A percentile compares a stretch with the other conserved stretches of the same genome.
Conservation (phyloP, 2,113 vertebrate genomes). For the Rhinichthys klamathensis region DNA sequence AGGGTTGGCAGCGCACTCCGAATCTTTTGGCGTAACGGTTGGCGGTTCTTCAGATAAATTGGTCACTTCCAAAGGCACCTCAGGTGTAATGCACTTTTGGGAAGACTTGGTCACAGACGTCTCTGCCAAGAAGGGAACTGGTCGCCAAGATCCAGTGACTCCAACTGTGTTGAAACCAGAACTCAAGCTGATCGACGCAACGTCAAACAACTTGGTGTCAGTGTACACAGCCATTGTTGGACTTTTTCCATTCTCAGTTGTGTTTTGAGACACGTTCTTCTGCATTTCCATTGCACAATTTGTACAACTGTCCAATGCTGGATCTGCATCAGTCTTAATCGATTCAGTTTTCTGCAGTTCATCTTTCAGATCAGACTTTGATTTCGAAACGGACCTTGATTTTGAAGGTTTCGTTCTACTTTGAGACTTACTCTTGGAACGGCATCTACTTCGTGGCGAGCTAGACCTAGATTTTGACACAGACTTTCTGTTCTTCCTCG, state of each 20-base stretch:
- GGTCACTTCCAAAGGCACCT: conserved; percentile 46
- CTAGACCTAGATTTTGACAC: conserved; percentile 51
- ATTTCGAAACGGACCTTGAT: conserved; percentile 58
- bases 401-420: conserved; percentile 8
- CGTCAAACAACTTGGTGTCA: neutral
- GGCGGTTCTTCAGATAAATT: neutral
- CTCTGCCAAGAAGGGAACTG: conserved; percentile 56
- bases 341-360: neutral
- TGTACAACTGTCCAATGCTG: neutral
- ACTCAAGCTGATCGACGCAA: neutral
- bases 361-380: conserved; percentile 32
- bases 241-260: conserved; percentile 32
- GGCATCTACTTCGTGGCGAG: conserved; percentile 14
- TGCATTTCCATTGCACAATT: neutral
- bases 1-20: neutral
- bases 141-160: conserved; percentile 56
- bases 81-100: conserved; percentile 43
- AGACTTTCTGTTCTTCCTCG: conserved; percentile 32
- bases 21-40: neutral
- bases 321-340: neutral
- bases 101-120: conserved; percentile 23
- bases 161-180: neutral
- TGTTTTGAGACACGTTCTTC: neutral
- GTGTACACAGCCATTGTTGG: neutral
- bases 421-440: conserved; percentile 35